Conservation (phyloP, 1,140 invertebrate species). For the Drosophila ficusphila region DNA sequence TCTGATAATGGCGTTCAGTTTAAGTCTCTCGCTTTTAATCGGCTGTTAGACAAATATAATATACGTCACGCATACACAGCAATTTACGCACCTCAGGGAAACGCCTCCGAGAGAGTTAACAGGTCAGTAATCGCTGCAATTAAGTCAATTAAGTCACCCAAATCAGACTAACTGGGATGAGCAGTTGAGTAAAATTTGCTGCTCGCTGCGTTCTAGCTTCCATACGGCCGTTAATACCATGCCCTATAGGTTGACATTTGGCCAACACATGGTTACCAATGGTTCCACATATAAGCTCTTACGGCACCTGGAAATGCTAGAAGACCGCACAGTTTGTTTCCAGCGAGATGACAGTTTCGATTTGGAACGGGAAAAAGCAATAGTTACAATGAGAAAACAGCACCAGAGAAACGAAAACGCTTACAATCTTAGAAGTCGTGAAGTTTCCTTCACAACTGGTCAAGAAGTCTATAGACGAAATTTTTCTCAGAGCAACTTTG, state of each 20-base stretch:
- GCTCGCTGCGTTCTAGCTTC: background rate
- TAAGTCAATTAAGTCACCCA: background rate
- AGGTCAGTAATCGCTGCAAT: background rate
- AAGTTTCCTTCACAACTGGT: background rate
- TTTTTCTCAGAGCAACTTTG: slow-evolving; percentile 6
- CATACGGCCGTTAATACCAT: background rate
- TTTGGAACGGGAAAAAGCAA: too few species aligned
- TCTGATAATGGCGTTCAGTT: slow-evolving; percentile 2
- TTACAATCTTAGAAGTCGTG: background rate
- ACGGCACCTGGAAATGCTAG: background rate
- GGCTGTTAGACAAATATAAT: background rate
- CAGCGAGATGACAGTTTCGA: too few species aligned
- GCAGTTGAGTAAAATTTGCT: background rate
- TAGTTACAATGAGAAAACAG: too few species aligned
- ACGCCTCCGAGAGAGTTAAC: background rate
- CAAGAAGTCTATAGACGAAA: background rate
- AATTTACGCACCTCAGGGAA: background rate
- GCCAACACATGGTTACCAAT: background rate
- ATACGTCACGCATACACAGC: background rate
- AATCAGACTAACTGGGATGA: background rate
- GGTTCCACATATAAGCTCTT: background rate
- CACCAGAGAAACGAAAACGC: background rate
- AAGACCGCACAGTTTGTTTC: too few species aligned
- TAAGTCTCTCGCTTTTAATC: background rate
- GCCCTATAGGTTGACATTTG: background rate